Conservation (phyloP, 2,113 vertebrate species). For the Hucho hucho region DNA sequence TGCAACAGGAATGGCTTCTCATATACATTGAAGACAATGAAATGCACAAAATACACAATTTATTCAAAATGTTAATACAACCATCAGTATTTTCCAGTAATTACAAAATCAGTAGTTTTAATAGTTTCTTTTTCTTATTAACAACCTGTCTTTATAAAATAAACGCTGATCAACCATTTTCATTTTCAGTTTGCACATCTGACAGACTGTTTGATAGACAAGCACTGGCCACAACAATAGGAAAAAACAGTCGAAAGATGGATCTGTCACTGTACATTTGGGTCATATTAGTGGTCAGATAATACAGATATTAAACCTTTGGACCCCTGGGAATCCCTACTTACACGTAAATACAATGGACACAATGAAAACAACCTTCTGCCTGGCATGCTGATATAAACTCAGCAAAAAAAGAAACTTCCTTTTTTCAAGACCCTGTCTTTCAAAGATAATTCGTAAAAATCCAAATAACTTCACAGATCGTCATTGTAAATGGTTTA, state of each 20-base stretch:
- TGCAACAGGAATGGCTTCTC: background rate
- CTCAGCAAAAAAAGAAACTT: no score
- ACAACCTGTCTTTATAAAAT: constrained; percentile 34
- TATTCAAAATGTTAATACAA: constrained; percentile 80
- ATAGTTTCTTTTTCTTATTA: constrained; percentile 42
- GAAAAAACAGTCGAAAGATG: background rate
- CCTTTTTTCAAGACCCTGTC: no score
- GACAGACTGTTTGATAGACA: background rate
- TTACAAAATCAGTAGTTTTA: constrained; percentile 79
- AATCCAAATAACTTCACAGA: no score
- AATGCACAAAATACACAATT: constrained; percentile 80
- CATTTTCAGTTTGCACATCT: constrained; percentile 6
- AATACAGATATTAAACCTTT: background rate
- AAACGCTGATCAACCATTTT: constrained; percentile 21
- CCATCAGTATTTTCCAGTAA: constrained; percentile 74
- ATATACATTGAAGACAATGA: constrained; percentile 4
- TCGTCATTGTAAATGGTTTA: no score
- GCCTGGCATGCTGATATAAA: background rate
- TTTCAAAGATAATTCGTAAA: no score
- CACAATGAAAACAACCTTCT: constrained; percentile 5
- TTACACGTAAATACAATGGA: background rate
- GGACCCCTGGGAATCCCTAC: background rate
- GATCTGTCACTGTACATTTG: constrained; percentile 1
- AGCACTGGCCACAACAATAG: constrained; percentile 4
- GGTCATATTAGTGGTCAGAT: background rate